phyloP scores from a whole-genome alignment of 2,888 invertebrate genomes.

The Halictus ligatus region DNA sequence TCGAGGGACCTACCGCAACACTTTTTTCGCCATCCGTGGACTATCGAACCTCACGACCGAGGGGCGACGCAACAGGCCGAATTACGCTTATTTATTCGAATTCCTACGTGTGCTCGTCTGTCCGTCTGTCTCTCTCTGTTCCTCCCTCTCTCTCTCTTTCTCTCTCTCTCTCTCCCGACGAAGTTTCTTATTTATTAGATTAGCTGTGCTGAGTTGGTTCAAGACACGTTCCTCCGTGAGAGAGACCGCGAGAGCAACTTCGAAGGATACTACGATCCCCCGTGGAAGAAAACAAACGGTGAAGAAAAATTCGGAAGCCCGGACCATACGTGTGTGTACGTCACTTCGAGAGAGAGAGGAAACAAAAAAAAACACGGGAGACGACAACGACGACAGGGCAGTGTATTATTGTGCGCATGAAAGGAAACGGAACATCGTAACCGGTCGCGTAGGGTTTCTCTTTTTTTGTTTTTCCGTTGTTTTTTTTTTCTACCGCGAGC shows the following conservation, averaged over 20 bases:
- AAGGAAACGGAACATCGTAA: neutral
- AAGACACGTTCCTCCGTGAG: neutral
- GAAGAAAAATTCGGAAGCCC: neutral
- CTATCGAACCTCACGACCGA: neutral
- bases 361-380: neutral
- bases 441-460: neutral
- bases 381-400: neutral
- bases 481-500: conserved; percentile 23
- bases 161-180: neutral
- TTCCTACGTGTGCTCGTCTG: conserved; percentile 26
- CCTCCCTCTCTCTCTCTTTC: neutral
- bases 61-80: conserved; percentile 25
- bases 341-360: neutral
- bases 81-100: conserved; percentile 74
- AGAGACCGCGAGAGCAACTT: neutral
- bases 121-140: neutral
- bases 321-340: neutral
- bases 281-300: neutral
- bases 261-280: neutral
- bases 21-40: neutral
- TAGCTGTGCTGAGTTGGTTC: neutral
- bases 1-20: conserved; percentile 20
- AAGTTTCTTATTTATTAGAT: conserved; percentile 40
- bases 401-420: conserved; percentile 25
- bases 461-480: neutral